phyloP scores from a whole-genome alignment of 2,888 invertebrate species.

The Drosophila robusta region DNA sequence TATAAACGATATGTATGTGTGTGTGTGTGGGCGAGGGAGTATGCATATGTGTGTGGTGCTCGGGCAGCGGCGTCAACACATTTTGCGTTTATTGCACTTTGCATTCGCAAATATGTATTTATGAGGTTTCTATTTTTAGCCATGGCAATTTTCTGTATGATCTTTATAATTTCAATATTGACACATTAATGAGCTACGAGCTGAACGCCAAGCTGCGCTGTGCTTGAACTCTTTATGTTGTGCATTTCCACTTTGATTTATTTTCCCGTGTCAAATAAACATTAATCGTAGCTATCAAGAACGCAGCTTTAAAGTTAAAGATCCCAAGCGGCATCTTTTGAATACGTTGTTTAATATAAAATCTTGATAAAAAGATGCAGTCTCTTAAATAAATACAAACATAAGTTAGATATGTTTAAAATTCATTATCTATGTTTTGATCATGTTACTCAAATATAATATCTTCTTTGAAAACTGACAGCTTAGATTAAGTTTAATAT shows the following conservation, averaged over 20 bases:
- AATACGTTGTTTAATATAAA: too few species aligned
- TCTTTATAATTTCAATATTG: constrained; percentile 67
- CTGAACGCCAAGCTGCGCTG: constrained; percentile 15
- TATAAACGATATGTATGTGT: constrained; percentile 20
- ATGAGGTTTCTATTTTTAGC: constrained; percentile 54
- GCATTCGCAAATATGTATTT: constrained; percentile 44
- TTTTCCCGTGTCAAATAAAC: constrained; percentile 9
- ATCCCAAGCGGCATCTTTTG: neutral
- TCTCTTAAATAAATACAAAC: too few species aligned
- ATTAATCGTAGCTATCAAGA: neutral
- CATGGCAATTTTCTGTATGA: constrained; percentile 35
- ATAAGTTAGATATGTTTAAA: too few species aligned
- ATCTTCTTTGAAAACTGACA: too few species aligned
- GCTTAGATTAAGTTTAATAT: too few species aligned
- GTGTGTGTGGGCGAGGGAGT: constrained; percentile 7
- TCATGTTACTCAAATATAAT: too few species aligned
- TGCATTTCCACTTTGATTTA: constrained; percentile 22
- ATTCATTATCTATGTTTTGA: too few species aligned
- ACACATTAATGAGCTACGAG: constrained; percentile 57
- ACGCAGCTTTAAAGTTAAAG: neutral
- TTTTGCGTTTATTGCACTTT: constrained; percentile 65
- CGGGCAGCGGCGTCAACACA: constrained; percentile 44
- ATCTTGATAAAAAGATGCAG: too few species aligned
- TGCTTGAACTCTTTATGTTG: constrained; percentile 56
- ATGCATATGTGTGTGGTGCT: constrained; percentile 11